These are phyloP conservation scores for Clarias platycephalus DNA, from an alignment of 2,797 vertebrate species.

Conservation along the genomic window DNA sequence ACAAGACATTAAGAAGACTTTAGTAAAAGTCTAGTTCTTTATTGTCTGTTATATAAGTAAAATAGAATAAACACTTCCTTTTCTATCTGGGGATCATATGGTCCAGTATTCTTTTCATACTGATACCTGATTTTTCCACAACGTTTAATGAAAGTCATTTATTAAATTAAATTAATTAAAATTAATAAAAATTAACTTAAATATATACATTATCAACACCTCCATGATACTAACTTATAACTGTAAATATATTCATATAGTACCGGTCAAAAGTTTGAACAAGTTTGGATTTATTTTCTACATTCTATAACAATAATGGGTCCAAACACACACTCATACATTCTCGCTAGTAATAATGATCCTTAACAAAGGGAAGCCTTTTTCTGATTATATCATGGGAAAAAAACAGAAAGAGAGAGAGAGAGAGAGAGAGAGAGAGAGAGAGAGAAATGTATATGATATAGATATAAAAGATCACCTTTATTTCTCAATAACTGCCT, in stretches of 20 bases:
- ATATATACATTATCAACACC: background rate
- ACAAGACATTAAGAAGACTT: background rate
- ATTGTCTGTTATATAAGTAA: background rate
- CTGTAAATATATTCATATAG: background rate
- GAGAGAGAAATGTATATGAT: too few species aligned
- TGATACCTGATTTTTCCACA: background rate
- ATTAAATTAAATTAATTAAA: background rate
- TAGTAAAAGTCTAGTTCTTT: background rate
- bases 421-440: too few species aligned
- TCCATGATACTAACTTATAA: background rate
- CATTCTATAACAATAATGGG: too few species aligned
- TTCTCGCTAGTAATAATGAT: too few species aligned
- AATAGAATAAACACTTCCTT: background rate
- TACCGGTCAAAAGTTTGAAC: too few species aligned
- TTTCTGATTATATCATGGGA: too few species aligned
- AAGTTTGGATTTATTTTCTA: too few species aligned
- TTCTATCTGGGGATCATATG: background rate
- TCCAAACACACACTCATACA: too few species aligned
- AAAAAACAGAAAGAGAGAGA: too few species aligned
- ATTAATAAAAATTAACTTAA: background rate
- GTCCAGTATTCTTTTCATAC: background rate
- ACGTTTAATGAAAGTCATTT: background rate
- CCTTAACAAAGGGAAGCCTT: too few species aligned
- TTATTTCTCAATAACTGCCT: too few species aligned
- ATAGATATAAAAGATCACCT: too few species aligned